Evolutionary conservation across 2,113 vertebrate species (phyloP).

Genomic region (Micronisus gabar): DNA sequence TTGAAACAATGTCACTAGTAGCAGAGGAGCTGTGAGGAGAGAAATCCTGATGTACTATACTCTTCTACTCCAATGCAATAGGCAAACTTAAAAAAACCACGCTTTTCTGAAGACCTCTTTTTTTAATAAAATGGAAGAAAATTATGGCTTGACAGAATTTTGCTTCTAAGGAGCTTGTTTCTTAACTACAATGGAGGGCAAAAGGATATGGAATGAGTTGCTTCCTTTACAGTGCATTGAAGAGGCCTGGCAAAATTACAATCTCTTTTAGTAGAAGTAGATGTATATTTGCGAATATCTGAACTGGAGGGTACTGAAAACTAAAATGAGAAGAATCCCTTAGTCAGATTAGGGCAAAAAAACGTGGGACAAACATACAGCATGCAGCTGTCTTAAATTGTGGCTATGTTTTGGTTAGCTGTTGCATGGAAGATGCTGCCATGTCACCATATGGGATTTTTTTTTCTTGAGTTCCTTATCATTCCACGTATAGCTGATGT

Average conservation of each 20-base stretch:
- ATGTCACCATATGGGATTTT: neutral
- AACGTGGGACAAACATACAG: rapidly evolving
- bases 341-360: neutral
- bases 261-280: neutral
- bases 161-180: neutral
- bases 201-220: neutral
- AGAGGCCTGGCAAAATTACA: neutral
- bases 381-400: neutral
- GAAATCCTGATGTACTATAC: neutral
- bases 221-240: neutral
- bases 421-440: neutral
- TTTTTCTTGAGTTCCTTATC: neutral
- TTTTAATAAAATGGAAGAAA: neutral
- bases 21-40: neutral
- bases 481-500: neutral
- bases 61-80: neutral
- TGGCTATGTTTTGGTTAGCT: neutral
- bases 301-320: neutral
- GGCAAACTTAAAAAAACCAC: rapidly evolving
- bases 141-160: neutral
- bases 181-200: neutral
- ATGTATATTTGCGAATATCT: neutral
- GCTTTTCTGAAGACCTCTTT: neutral
- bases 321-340: neutral
- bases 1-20: neutral